Percentiles rank a stretch among this genome's conserved stretches.
Conservation (phyloP, 2,888 invertebrate genomes). For the Drosophila mulleri region DNA sequence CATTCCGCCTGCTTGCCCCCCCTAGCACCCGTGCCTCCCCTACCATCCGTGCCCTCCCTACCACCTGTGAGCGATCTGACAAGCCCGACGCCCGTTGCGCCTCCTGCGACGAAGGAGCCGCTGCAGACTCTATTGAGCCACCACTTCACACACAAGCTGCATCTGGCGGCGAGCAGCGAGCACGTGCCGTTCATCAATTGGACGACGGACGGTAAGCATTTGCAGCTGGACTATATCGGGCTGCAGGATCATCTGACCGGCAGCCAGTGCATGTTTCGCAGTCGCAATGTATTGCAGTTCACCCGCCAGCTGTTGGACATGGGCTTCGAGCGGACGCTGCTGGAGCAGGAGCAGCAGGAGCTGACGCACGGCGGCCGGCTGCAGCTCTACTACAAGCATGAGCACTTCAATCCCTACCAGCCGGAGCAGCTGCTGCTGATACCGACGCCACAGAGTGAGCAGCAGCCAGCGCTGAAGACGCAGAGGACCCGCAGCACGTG, state of each 20-base stretch:
- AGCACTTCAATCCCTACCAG: constrained; percentile 13
- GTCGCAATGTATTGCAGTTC: constrained; percentile 36
- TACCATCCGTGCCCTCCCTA: too few species aligned
- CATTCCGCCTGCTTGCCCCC: too few species aligned
- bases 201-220: constrained; percentile 29
- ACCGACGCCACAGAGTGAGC: neutral
- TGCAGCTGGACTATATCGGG: constrained; percentile 49
- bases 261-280: constrained; percentile 28
- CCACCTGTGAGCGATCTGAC: neutral
- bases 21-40: too few species aligned
- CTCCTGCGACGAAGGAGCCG: neutral
- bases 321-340: constrained; percentile 38
- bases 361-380: neutral
- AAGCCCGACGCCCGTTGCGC: too few species aligned
- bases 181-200: constrained; percentile 38
- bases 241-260: constrained; percentile 56
- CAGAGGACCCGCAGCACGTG: too few species aligned
- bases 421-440: constrained; percentile 15
- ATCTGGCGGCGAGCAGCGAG: constrained; percentile 36
- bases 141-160: constrained; percentile 48
- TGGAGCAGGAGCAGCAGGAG: neutral
- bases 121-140: neutral
- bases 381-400: constrained; percentile 31
- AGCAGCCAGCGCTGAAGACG: neutral
- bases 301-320: neutral